Conservation (phyloP, 2,888 invertebrate species). For the Melanotus villosus region DNA sequence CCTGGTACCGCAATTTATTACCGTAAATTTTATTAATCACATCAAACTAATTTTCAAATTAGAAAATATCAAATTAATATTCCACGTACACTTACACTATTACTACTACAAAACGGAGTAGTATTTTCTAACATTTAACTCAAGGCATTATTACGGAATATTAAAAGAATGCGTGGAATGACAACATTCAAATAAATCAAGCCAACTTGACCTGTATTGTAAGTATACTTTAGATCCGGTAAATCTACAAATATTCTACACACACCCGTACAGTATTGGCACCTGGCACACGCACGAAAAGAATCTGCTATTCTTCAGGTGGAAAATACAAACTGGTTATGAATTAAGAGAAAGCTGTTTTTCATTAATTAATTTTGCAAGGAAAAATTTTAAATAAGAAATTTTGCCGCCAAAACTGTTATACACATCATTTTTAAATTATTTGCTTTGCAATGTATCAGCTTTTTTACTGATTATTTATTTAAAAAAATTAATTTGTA, state of each 20-base stretch:
- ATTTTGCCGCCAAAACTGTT: too few relatives aligned
- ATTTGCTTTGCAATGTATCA: too few relatives aligned
- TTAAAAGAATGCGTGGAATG: conserved; percentile 47
- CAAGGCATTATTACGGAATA: conserved; percentile 46
- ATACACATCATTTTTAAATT: too few relatives aligned
- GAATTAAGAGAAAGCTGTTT: too few relatives aligned
- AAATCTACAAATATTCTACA: background rate
- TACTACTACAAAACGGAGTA: conserved; percentile 17
- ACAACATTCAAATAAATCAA: conserved; percentile 21
- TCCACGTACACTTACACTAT: background rate
- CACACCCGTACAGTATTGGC: background rate
- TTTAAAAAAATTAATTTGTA: too few relatives aligned
- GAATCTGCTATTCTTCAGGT: too few relatives aligned
- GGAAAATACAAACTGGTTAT: too few relatives aligned
- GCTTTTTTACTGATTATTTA: too few relatives aligned
- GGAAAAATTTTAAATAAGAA: too few relatives aligned
- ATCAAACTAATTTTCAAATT: background rate
- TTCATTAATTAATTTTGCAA: too few relatives aligned
- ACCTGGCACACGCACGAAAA: background rate
- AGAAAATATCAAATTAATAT: background rate
- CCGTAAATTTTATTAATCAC: background rate
- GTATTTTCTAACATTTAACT: conserved; percentile 36
- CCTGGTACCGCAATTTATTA: background rate
- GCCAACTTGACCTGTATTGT: conserved; percentile 20
- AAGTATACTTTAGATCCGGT: background rate